These are phyloP conservation scores for Pteruthius melanotis DNA, from an alignment of 2,113 vertebrate genomes.

Conservation along the genomic window DNA sequence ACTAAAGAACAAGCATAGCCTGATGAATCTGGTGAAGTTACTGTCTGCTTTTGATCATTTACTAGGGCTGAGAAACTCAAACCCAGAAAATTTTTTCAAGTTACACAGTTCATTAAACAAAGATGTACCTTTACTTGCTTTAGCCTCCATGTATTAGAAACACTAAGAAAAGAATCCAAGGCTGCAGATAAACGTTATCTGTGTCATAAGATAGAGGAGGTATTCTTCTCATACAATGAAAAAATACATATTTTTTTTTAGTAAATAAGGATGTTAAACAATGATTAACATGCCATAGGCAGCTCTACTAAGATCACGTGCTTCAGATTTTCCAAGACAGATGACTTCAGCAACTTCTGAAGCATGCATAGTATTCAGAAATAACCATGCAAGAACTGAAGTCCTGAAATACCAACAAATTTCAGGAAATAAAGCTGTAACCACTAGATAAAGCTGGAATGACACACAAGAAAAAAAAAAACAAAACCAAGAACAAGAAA, in stretches of 20 bases:
- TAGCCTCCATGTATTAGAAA: neutral
- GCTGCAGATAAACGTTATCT: neutral
- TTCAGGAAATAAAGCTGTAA: neutral
- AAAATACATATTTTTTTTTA: neutral
- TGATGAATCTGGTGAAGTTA: neutral
- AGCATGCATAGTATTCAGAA: neutral
- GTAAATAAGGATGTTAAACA: neutral
- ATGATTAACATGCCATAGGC: neutral
- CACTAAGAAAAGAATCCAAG: neutral
- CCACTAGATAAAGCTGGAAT: neutral
- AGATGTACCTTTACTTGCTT: neutral
- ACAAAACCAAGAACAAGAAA: neutral
- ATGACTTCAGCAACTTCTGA: neutral
- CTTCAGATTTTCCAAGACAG: neutral
- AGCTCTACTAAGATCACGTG: neutral
- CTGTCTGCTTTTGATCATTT: neutral
- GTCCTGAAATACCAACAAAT: neutral
- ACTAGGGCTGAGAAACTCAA: neutral
- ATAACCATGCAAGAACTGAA: neutral
- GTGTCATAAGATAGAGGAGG: neutral
- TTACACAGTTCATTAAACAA: neutral
- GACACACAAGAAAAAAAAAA: neutral
- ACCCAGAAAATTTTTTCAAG: neutral
- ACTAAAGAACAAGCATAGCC: neutral
- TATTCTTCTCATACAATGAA: neutral